phyloP scores from a whole-genome alignment of 2,888 invertebrate species.

The Rhagophthalmus giganteus region DNA sequence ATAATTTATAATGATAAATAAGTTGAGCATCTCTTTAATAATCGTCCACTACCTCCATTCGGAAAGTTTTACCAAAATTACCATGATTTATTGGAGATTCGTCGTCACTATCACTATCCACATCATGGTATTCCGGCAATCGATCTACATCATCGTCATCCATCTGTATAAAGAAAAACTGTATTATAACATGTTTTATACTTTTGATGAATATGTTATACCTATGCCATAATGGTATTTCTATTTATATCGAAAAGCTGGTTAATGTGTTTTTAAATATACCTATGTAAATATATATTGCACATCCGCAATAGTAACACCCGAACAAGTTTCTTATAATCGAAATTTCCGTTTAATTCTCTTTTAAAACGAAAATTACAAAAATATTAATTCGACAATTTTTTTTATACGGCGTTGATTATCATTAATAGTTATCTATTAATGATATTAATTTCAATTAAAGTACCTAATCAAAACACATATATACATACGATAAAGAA shows the following conservation, averaged over 20 bases:
- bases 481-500: no score
- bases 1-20: conserved; percentile 11
- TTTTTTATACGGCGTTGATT: no score
- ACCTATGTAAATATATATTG: background rate
- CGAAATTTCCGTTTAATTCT: background rate
- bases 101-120: conserved; percentile 46
- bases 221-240: conserved; percentile 1
- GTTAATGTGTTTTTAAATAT: background rate
- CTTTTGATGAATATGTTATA: background rate
- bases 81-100: conserved; percentile 39
- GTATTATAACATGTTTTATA: background rate
- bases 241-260: no score
- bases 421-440: no score
- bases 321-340: background rate
- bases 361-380: background rate
- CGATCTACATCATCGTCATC: conserved; percentile 48
- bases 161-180: conserved; percentile 32
- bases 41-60: conserved; percentile 51
- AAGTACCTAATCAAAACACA: no score
- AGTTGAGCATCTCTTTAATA: conserved; percentile 30
- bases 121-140: conserved; percentile 47
- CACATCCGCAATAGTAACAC: background rate
- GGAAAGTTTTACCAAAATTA: conserved; percentile 47
- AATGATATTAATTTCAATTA: no score
- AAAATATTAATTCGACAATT: no score